Base-by-base conservation (phyloP, 2,113 vertebrate genomes). In the Trogon melanurus region DNA sequence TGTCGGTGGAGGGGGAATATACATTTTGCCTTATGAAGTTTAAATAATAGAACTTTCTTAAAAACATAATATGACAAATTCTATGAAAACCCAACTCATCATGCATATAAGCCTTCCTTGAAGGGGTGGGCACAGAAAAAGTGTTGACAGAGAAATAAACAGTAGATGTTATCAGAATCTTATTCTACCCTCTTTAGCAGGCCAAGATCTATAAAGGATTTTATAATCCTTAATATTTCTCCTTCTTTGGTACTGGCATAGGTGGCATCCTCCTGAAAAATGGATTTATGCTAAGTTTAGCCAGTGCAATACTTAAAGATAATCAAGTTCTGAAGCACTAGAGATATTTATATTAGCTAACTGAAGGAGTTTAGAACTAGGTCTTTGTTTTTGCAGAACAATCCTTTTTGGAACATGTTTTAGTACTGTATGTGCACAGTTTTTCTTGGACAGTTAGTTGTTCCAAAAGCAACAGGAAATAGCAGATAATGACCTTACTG, bases 391-490 rank as follows among this genome's bases (percentile, higher is more conserved):
- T 89, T 87, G 41, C 74, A 93, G 62, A 57, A 32, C 53, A 91
- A 80, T 95, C 78, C 29, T 79, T 95, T 81, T 88, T 94, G 94
- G 95, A 97, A 94, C 51, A 48, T 50, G 47, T 90, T 91, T 91
- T 61, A 61, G 93, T 65, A 86, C 91, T 88, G 41, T 57, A 95
- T 85, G 92, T 21, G 13, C 76, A 66, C 61, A 91, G 79, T 53
- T 86, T 91, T 93, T 88, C 85, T 95, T 90, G 93, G 91, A 93
- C 66, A 87, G 72, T 58, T 79, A 86, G 78, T 17, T 88, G 93
- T 54, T 96, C 89, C 93, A 95, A 97, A 95, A 95, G 86, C 95
- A 97, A 97, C 97, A 97, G 97, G 98, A 98, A 98, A 98, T 82
- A 95, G 93, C 93, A 88, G 89, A 93, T 53, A 85, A 80, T 96